phyloP scores from a whole-genome alignment of 2,113 vertebrate genomes.

The Turnix velox region DNA sequence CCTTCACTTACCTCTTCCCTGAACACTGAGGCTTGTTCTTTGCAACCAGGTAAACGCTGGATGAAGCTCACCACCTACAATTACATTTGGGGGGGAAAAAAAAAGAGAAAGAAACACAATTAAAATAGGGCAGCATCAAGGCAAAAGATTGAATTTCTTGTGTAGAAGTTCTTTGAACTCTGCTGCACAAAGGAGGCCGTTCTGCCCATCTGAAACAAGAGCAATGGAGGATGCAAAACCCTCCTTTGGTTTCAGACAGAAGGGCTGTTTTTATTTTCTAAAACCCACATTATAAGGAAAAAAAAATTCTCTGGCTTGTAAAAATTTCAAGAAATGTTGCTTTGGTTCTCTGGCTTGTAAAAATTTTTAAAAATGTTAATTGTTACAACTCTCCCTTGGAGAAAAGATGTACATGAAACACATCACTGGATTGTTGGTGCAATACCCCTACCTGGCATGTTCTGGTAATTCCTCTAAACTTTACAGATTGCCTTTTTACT shows the following conservation, averaged over 20 bases:
- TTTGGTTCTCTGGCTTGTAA: not conserved
- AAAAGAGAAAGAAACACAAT: not conserved
- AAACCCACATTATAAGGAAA: constrained; percentile 10
- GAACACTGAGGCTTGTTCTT: constrained; percentile 84
- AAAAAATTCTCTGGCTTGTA: too few species aligned
- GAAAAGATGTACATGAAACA: not conserved
- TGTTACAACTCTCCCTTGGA: not conserved
- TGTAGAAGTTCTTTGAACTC: not conserved
- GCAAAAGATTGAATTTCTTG: not conserved
- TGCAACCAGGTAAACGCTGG: constrained; percentile 86
- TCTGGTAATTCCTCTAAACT: not conserved
- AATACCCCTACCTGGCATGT: not conserved
- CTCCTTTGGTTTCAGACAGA: too few species aligned
- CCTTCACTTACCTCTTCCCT: constrained; percentile 81
- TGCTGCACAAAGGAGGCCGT: not conserved
- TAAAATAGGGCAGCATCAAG: not conserved
- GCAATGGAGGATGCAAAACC: not conserved
- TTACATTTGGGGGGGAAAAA: not conserved
- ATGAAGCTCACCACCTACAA: constrained; percentile 84
- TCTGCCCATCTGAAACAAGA: constrained; percentile 1
- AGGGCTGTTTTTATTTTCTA: constrained; percentile 28
- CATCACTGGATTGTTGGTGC: not conserved
- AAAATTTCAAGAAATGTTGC: too few species aligned
- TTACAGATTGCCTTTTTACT: not conserved
- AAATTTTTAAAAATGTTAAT: not conserved